Base-by-base conservation (phyloP, 2,888 invertebrate species). In the Drosophila kokeensis region DNA sequence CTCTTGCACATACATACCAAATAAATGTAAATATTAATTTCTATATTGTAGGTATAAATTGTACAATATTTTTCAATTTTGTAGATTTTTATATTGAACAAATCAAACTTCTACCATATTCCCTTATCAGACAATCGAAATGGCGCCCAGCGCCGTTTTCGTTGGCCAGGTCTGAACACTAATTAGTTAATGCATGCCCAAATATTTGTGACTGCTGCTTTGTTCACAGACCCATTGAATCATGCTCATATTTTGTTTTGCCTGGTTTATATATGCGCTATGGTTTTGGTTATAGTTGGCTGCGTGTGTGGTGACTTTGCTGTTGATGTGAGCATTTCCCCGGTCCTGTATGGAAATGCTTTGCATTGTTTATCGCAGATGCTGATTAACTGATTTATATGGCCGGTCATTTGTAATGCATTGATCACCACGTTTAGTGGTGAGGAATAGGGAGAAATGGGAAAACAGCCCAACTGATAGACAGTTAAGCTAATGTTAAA, bases 301-400 rank as follows among this genome's bases (percentile, higher is more conserved):
- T 74, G 70, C 69, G 67, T 74, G 70, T 74, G 63, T 40, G 58
- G 38, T 58, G 53, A 18, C 30, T 45, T 62, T 32, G 8, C 15
- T 27, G 21, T 52, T 69, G 73, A 79, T 79, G 53, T 71, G 69
- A 59, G 66, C 58, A 36, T 70, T 79, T 79, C 65, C 81, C 76
- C 63, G 58, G 54, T 74, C 74, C 55, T 63, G 77, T 82, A 73
- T 78, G 77, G 75, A 79, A 72, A 80, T 79, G 74, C 62, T 79
- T 73, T 72, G 67, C 73, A 76, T 75, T 65, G 80, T 72, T 89
- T 87, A 87, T 87, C 87, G 71, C 64, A 72, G 88, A 90, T 83
- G 89, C 77, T 82, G 86, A 88, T 87, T 87, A 88, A 81, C 90
- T 87, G 90, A 87, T 89, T 85, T 82, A 79, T 81, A 83, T 77